Evolutionary conservation across 2,888 invertebrate genomes (phyloP), one percentile per base, ranked within the genome.

Genomic region (Smittia aterrima): DNA sequence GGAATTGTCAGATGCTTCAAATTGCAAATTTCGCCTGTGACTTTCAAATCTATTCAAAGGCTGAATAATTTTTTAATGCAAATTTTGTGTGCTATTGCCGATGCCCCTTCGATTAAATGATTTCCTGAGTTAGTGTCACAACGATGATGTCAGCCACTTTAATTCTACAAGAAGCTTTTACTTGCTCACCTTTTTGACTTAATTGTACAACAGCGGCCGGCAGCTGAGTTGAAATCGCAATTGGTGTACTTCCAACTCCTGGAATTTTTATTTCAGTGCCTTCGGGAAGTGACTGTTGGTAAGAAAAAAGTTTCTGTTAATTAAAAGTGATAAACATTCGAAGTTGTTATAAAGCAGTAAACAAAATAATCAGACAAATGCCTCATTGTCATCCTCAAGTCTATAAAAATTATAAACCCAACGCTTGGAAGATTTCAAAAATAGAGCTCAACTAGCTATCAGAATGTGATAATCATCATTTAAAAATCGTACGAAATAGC

Each of bases 191-290:
- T 85, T 87, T 87, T 79, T 86, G 86, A 76, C 82, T 84, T 75
- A 88, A 83, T 79, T 89, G 87, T 74, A 87, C 86, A 76, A 88
- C 87, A 72, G 87, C 86, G 68, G 88, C 86, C 66, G 89, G 87
- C 75, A 88, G 80, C 67, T 85, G 83, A 1, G 87, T 86, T 25
- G 88, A 86, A 40, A 87, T 85, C 13, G 89, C 86, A 74, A 88
- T 85, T 13, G 88, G 86, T 54, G 88, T 87, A 72, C 83, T 85
- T 74, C 87, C 86, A 76, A 86, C 84, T 13, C 86, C 86, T 70
- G 87, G 83, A 76, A 88, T 86, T 80, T 88, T 88, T 68, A 88
- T 86, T 82, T 88, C 87, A 18, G 84, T 82, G 76, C 85, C 84
- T 76, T 83, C 84, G 75, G 84, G 82, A 75, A 80, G 76, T 25